Evolutionary conservation across 2,797 vertebrate genomes (phyloP).

Genomic region (Leuciscus waleckii): DNA sequence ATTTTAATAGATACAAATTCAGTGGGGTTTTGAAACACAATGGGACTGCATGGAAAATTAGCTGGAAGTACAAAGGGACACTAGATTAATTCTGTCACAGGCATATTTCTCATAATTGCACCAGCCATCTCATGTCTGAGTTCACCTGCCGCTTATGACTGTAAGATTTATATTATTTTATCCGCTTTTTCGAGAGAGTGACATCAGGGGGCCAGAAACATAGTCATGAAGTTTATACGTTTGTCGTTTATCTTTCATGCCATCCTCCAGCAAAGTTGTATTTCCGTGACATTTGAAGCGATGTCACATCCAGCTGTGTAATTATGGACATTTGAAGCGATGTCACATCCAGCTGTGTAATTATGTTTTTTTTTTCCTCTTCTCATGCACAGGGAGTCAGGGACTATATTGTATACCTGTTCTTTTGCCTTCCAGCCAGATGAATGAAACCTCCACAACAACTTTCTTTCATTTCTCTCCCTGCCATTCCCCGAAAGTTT

Average conservation of each 20-base stretch:
- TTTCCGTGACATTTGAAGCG: conserved; percentile 51
- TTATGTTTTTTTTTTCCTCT: conserved; percentile 18
- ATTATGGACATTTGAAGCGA: conserved; percentile 54
- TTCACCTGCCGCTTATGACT: conserved; percentile 70
- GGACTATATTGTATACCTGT: conserved; percentile 30
- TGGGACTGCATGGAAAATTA: conserved; percentile 75
- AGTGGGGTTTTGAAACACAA: conserved; percentile 78
- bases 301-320: conserved; percentile 45
- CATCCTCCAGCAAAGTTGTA: conserved; percentile 42
- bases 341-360: conserved; percentile 46
- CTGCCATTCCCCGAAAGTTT: conserved; percentile 5
- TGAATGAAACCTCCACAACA: conserved; percentile 18
- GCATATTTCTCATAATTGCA: conserved; percentile 82
- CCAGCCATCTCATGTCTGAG: conserved; percentile 74
- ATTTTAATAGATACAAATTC: conserved; percentile 82
- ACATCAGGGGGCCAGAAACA: conserved; percentile 26
- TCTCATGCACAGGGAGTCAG: conserved; percentile 14
- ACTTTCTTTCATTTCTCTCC: conserved; percentile 5
- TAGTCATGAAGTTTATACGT: conserved; percentile 42
- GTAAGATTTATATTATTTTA: conserved; percentile 46
- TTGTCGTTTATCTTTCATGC: conserved; percentile 52
- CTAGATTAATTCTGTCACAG: conserved; percentile 79
- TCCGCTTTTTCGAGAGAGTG: conserved; percentile 28
- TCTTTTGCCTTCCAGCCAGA: conserved; percentile 17
- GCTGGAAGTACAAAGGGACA: conserved; percentile 76